phyloP scores from a whole-genome alignment of 1,140 invertebrate species.

The Penaeus indicus region DNA sequence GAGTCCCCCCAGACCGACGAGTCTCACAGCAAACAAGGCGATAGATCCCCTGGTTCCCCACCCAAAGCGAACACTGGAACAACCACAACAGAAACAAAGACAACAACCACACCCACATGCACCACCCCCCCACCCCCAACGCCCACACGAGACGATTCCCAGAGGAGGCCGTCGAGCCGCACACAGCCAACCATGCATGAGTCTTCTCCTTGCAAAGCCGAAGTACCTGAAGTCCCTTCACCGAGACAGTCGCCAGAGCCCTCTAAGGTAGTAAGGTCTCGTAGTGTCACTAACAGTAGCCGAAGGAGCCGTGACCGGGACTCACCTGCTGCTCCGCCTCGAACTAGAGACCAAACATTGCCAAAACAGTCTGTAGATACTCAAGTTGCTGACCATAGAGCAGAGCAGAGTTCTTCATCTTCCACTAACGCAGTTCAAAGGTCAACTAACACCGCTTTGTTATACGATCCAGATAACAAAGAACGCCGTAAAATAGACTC shows the following conservation, averaged over 20 bases:
- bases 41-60: too few relatives aligned
- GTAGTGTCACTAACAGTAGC: constrained; percentile 29
- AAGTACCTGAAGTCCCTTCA: not conserved
- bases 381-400: constrained; percentile 30
- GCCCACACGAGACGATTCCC: too few relatives aligned
- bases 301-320: constrained; percentile 23
- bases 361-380: not conserved
- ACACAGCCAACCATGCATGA: too few relatives aligned
- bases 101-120: too few relatives aligned
- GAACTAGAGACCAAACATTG: constrained; percentile 22
- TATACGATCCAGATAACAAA: constrained; percentile 51
- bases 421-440: constrained; percentile 5
- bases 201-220: not conserved
- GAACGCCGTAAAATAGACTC: constrained; percentile 40
- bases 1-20: too few relatives aligned
- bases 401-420: constrained; percentile 12
- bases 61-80: too few relatives aligned
- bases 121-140: too few relatives aligned
- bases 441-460: constrained; percentile 51
- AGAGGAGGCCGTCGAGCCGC: too few relatives aligned
- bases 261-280: not conserved
- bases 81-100: too few relatives aligned
- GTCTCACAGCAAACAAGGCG: too few relatives aligned
- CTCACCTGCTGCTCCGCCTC: not conserved
- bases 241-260: not conserved